Conservation (phyloP, 2,113 vertebrate species). For the Tetraodon nigroviridis region DNA sequence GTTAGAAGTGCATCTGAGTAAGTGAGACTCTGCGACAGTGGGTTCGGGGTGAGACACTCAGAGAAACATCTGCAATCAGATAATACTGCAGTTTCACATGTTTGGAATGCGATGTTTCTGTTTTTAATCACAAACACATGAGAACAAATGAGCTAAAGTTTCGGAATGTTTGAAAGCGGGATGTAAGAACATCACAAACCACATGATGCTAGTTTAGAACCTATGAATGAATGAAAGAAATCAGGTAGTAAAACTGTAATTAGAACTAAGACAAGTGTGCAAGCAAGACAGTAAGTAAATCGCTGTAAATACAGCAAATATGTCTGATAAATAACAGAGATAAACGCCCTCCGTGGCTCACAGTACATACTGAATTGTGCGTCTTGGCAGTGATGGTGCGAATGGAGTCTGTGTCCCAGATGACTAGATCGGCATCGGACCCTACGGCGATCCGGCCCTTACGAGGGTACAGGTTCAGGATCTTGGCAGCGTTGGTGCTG, state of each 20-base stretch:
- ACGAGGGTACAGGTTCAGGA: slow-evolving; percentile 95
- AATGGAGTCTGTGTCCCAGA: slow-evolving; percentile 93
- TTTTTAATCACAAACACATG: not conserved
- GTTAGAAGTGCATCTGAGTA: not conserved
- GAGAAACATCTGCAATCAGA: not conserved
- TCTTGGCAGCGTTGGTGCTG: slow-evolving; percentile 96
- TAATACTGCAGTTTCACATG: not conserved
- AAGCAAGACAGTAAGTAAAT: too few relatives aligned
- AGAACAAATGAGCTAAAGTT: not conserved
- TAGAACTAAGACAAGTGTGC: too few relatives aligned
- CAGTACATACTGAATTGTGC: slow-evolving; percentile 84
- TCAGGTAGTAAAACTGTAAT: not conserved
- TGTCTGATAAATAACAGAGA: too few relatives aligned
- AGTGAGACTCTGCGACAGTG: not conserved
- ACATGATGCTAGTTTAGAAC: not conserved
- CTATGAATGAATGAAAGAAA: not conserved
- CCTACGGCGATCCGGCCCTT: slow-evolving; percentile 95
- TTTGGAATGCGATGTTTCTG: not conserved
- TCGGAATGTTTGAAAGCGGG: not conserved
- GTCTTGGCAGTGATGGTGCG: slow-evolving; percentile 93
- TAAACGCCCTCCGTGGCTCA: too few relatives aligned
- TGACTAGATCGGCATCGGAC: slow-evolving; percentile 92
- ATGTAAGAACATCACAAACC: not conserved
- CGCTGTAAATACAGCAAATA: too few relatives aligned
- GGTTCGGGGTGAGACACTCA: not conserved